A percentile compares a stretch with the other conserved stretches of the same genome.
These are phyloP conservation scores for Grammomys dolichurus DNA, from an alignment of 2,113 vertebrate genomes.

Conservation along the genomic window DNA sequence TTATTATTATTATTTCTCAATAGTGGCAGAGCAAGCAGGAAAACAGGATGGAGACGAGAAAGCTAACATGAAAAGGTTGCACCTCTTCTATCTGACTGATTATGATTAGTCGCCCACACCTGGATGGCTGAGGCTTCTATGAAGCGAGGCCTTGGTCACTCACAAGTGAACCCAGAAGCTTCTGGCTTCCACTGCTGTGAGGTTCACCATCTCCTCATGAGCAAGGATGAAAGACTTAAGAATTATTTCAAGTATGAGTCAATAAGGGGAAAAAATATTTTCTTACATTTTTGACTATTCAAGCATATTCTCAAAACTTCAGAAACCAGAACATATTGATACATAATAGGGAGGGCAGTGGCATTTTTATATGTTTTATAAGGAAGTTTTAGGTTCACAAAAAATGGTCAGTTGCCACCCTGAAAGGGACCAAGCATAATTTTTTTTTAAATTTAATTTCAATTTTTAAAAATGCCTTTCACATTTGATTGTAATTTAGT, in stretches of 20 bases:
- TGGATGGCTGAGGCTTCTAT: neutral
- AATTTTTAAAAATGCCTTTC: neutral
- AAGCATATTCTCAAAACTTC: neutral
- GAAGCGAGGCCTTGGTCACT: neutral
- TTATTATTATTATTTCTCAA: neutral
- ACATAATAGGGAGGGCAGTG: neutral
- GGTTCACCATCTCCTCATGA: neutral
- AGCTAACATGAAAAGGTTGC: neutral
- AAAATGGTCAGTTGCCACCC: neutral
- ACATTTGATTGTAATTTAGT: constrained; percentile 73
- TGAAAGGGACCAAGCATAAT: neutral
- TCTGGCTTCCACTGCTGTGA: neutral
- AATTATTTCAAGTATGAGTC: neutral
- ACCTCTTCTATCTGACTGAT: neutral
- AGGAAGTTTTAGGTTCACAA: neutral
- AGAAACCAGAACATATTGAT: neutral
- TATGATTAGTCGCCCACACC: neutral
- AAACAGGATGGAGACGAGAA: neutral
- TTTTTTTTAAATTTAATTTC: neutral
- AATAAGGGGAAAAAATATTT: constrained; percentile 27
- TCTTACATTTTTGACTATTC: neutral
- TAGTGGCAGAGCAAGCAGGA: neutral
- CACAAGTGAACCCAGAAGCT: neutral
- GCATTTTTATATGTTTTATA: neutral
- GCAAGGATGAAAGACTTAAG: neutral